A percentile compares a stretch with the other conserved stretches of the same genome.
Evolutionary conservation across 2,797 vertebrate genomes (phyloP).

Genomic region (Botia kubotai): DNA sequence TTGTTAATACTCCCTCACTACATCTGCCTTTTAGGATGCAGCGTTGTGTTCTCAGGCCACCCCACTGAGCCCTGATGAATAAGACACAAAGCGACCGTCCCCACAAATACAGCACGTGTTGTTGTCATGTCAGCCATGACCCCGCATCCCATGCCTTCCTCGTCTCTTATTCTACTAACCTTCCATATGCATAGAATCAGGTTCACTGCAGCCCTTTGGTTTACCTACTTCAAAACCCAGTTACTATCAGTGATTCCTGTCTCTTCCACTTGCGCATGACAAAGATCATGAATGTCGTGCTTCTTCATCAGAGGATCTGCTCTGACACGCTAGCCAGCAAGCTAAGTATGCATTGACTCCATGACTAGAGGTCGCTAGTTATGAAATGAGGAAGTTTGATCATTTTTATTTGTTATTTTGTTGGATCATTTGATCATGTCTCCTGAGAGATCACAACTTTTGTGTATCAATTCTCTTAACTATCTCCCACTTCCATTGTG

Average conservation of each 20-base stretch:
- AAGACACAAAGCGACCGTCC: conserved; percentile 66
- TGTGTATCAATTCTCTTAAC: too few relatives aligned
- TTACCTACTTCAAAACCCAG: conserved; percentile 62
- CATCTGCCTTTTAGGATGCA: conserved; percentile 67
- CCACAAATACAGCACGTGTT: conserved; percentile 59
- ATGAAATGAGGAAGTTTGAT: too few relatives aligned
- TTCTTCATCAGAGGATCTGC: conserved; percentile 54
- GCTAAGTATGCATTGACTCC: conserved; percentile 29
- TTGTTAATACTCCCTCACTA: conserved; percentile 57
- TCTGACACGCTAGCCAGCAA: conserved; percentile 45
- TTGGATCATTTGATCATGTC: background rate
- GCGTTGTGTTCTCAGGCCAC: conserved; percentile 71
- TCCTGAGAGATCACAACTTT: background rate
- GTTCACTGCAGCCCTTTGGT: conserved; percentile 70
- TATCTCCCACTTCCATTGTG: too few relatives aligned
- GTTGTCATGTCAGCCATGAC: conserved; percentile 67
- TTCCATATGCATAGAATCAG: conserved; percentile 83
- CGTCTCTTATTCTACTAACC: conserved; percentile 65
- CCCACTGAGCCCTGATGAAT: conserved; percentile 81
- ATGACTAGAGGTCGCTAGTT: background rate
- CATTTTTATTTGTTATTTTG: background rate
- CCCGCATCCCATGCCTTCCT: conserved; percentile 72
- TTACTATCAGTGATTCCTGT: conserved; percentile 67
- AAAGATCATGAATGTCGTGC: conserved; percentile 71
- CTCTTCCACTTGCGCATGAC: conserved; percentile 76